Evolutionary conservation across 1,140 invertebrate species (phyloP), one percentile per base, ranked within the genome.

Genomic region (Drosophila melanica): DNA sequence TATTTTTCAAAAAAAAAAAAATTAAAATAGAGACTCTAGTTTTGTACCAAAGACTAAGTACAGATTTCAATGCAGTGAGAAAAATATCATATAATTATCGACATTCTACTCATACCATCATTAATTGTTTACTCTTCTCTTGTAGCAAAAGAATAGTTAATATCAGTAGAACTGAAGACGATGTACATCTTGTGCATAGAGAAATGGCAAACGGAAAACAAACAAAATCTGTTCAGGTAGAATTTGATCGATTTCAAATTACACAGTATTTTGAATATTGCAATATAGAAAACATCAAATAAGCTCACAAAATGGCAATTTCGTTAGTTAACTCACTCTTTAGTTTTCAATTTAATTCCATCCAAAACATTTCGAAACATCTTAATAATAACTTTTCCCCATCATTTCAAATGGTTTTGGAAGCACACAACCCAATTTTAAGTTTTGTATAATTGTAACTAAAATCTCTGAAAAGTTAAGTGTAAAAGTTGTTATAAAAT

Each of bases 161-260:
- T 92, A 93, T 95, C 85, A 95, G 95, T 93, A 95, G 94, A 86
- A 95, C 95, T 90, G 95, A 95, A 93, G 95, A 95, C 90, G 93
- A 95, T 89, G 93, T 95, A 90, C 93, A 94, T 92, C 94, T 94
- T 93, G 93, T 94, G 92, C 93, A 94, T 82, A 94, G 93, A 85
- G 93, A 94, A 93, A 93, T 93, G 92, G 93, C 93, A 93, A 92
- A 93, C 93, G 93, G 93, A 92, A 94, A 93, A 92, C 94, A 95
- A 93, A 95, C 93, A 93, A 95, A 95, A 93, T 94, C 94, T 75
- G 93, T 95, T 90, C 94, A 95, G 94, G 94, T 94, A 73, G 91
- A 92, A 91, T 89, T 92, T 89, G 84, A 87, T 70, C 59, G 42
- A 77, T 86, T 82, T 87, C 75, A 84, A 84, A 65, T 45, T 67